Evolutionary conservation across 1,140 invertebrate genomes (phyloP), one percentile per base, ranked within the genome.

Genomic region (Tetraneura akinire): DNA sequence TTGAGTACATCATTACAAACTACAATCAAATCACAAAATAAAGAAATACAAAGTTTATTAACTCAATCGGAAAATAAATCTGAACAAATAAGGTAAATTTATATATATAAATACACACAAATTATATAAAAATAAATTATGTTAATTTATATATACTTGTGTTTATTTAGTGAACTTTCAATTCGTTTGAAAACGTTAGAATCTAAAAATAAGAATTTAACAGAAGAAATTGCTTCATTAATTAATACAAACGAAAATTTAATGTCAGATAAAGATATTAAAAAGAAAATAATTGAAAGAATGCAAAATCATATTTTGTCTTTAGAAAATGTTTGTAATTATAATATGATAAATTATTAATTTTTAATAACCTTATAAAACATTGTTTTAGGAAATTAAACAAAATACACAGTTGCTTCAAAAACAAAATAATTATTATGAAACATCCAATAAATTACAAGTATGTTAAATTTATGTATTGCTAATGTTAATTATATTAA

Each of bases 381-480:
- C 4, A 26, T 62, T 42, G n/a, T 78, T 62, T 9, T 16, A 78
- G 74, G 74, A 78, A 78, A 62, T 78, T 45, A 23, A 60, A 60
- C 53, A 78, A 78, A 78, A 78, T 8, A 78, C 74, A 18, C 37
- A 78, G 2, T 78, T 78, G 23, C 55, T 78, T 29, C 74, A 78
- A 2, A 78, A 78, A 78, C 74, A 78, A 78, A 78, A 78, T 60
- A 78, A 78, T 60, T 78, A 78, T 45, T 78, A 62, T 60, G 74
- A 78, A 18, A 47, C 23, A 26, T 78, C 53, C 23, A 78, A 60
- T 45, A 78, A 62, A 4, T 47, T 78, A 21, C 51, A 78, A 78
- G 74, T 78, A 78, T 62, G 53, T 71, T 23, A 37, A 1, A 21
- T 18, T 23, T 55, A 14, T 26, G 18, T 55, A 21, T 74, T 55